A percentile compares a stretch with the other conserved stretches of the same genome.
Conservation (phyloP, 2,888 invertebrate species). For the Heteromyza rotundicornis region DNA sequence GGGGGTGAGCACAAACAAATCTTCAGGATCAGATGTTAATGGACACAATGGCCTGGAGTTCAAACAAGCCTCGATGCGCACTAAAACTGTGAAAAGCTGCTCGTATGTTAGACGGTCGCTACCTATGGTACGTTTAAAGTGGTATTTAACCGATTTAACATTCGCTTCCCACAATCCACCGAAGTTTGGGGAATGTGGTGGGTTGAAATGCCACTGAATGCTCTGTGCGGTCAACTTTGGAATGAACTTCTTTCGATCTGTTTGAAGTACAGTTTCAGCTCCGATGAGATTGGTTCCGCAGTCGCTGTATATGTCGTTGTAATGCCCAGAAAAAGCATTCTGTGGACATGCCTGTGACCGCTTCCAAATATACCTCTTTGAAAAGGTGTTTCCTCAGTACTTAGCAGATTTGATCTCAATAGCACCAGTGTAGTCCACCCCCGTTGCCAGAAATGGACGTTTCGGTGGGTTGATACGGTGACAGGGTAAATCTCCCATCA, state of each 20-base stretch:
- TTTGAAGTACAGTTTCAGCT: no score
- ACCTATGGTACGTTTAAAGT: constrained; percentile 3
- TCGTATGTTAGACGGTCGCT: constrained; percentile 6
- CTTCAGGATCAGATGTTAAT: not conserved
- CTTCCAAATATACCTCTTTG: no score
- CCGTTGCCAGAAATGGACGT: constrained; percentile 10
- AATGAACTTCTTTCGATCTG: no score
- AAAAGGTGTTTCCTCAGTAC: constrained; percentile 3
- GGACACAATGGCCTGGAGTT: constrained; percentile 12
- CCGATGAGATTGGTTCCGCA: no score
- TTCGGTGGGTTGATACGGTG: constrained; percentile 6
- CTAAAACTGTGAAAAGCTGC: constrained; percentile 11
- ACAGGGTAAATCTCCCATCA: no score
- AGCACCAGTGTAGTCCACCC: constrained; percentile 6
- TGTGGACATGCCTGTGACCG: constrained; percentile 15
- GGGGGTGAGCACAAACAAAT: constrained; percentile 10
- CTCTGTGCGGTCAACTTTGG: not conserved
- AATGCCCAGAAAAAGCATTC: constrained; percentile 10
- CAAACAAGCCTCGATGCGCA: no score
- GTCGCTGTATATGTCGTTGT: no score
- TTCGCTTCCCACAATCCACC: no score
- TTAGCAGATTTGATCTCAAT: not conserved
- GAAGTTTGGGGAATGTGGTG: not conserved
- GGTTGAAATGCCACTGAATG: not conserved
- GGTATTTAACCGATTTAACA: no score